Evolutionary conservation across 2,888 invertebrate genomes (phyloP).

Genomic region (Himalopsyche japonica): DNA sequence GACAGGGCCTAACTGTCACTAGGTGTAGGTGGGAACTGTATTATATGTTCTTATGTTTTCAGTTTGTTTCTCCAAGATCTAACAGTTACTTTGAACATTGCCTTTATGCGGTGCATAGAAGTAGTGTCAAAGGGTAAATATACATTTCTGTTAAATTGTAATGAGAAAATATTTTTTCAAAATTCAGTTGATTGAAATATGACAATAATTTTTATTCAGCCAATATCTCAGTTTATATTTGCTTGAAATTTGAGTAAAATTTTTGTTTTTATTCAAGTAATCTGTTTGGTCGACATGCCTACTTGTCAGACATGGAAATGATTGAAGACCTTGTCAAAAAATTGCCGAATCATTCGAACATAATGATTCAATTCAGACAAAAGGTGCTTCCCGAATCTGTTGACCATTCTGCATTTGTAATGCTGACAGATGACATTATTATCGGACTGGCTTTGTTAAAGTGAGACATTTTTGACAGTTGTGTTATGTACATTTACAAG

Average conservation of each 20-base stretch:
- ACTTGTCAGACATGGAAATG: background rate
- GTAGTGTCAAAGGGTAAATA: slow-evolving; percentile 54
- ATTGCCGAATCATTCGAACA: background rate
- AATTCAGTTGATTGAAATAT: no score
- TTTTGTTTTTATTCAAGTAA: background rate
- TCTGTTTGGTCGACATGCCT: slow-evolving; percentile 1
- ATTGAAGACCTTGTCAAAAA: background rate
- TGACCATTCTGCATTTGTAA: background rate
- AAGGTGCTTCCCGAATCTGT: background rate
- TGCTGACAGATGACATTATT: slow-evolving; percentile 5
- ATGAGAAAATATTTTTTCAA: no score
- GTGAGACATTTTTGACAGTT: background rate
- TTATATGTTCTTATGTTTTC: slow-evolving; percentile 42
- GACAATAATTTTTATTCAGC: no score
- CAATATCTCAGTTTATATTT: no score
- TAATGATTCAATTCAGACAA: background rate
- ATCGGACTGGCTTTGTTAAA: background rate
- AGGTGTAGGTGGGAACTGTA: no score
- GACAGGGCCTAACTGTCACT: no score
- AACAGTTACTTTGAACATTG: slow-evolving; percentile 50
- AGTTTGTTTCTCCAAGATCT: slow-evolving; percentile 51
- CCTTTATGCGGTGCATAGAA: slow-evolving; percentile 53
- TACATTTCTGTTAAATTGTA: background rate
- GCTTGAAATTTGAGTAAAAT: background rate
- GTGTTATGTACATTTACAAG: no score